phyloP scores from a whole-genome alignment of 2,888 invertebrate species.

The Icerya purchasi region DNA sequence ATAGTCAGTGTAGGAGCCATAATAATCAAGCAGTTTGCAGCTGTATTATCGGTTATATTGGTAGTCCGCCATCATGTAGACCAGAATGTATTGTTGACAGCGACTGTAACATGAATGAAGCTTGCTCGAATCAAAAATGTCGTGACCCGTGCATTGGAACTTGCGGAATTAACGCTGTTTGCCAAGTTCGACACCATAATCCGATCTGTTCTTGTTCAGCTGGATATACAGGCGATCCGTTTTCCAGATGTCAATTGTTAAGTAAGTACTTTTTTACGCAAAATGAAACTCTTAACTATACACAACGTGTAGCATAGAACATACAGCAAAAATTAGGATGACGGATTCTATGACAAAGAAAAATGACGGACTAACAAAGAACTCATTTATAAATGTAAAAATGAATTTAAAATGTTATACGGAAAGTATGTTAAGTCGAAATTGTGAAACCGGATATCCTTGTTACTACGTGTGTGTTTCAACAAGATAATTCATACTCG shows the following conservation, averaged over 20 bases:
- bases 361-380: too few relatives aligned
- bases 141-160: conserved; percentile 35
- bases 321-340: too few relatives aligned
- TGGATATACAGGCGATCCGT: conserved; percentile 26
- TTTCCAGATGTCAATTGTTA: conserved; percentile 20
- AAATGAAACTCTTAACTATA: too few relatives aligned
- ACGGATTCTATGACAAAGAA: too few relatives aligned
- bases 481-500: too few relatives aligned
- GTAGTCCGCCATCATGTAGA: conserved; percentile 36
- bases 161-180: conserved; percentile 28
- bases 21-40: conserved; percentile 31
- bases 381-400: too few relatives aligned
- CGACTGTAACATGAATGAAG: conserved; percentile 33
- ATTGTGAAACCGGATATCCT: too few relatives aligned
- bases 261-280: conserved; percentile 11
- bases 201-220: conserved; percentile 28
- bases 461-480: too few relatives aligned
- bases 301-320: too few relatives aligned
- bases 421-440: too few relatives aligned
- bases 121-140: conserved; percentile 35
- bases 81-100: conserved; percentile 34
- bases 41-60: conserved; percentile 30
- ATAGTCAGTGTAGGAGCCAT: conserved; percentile 30
- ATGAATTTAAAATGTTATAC: too few relatives aligned
- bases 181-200: conserved; percentile 23